Conservation (phyloP, 37 sponge, comb jelly and placozoan species). For the Eunapius fragilis region DNA sequence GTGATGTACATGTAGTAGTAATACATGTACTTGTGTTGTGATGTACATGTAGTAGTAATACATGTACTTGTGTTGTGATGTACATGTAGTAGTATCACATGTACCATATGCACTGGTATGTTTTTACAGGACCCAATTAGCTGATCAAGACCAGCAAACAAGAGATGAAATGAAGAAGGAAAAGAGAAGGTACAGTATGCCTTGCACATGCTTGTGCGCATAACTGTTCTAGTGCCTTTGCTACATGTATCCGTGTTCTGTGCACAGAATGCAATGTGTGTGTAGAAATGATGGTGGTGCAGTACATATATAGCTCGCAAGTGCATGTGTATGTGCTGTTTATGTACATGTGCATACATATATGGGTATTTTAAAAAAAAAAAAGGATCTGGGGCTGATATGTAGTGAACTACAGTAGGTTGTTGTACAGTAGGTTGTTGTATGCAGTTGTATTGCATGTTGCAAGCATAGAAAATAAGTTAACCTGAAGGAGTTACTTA, state of each 20-base stretch:
- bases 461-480: no score
- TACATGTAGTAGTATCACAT: not conserved
- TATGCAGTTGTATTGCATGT: no score
- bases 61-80: not conserved
- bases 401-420: no score
- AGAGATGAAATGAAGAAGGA: slow-evolving; percentile 95
- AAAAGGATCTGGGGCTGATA: no score
- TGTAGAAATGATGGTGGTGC: no score
- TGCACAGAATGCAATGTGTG: no score
- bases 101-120: not conserved
- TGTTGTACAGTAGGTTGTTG: no score
- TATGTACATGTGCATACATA: not conserved
- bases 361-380: slow-evolving; percentile 13
- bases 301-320: no score
- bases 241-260: no score
- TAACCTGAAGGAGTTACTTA: no score
- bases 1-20: not conserved
- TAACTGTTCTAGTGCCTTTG: no score
- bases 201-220: no score
- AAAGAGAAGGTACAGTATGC: slow-evolving; percentile 61
- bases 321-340: not conserved
- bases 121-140: slow-evolving; percentile 63
- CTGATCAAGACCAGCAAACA: slow-evolving; percentile 85
- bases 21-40: not conserved
- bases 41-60: not conserved